Percentiles rank a stretch among this genome's conserved stretches.
phyloP scores from a whole-genome alignment of 2,797 vertebrate species.

The Sebastes kiyomatsui region DNA sequence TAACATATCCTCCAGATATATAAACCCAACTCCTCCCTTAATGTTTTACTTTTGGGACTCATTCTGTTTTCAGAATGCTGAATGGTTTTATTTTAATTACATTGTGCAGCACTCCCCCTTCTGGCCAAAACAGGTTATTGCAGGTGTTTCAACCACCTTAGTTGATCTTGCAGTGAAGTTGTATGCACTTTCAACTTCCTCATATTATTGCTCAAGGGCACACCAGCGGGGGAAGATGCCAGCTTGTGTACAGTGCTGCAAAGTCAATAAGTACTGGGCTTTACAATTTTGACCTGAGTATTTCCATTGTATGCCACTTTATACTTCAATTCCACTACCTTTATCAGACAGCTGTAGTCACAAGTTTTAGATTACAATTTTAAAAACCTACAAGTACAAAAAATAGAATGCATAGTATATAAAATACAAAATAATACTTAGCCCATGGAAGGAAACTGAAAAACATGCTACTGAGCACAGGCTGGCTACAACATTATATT shows the following conservation, averaged over 20 bases:
- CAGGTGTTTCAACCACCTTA: neutral
- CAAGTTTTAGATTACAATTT: neutral
- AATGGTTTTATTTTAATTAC: neutral
- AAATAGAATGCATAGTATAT: neutral
- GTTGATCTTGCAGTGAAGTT: neutral
- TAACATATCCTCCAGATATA: conserved; percentile 2
- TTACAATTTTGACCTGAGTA: neutral
- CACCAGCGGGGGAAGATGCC: neutral
- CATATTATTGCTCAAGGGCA: neutral
- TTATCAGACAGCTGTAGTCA: neutral
- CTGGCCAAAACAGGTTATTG: conserved; percentile 17
- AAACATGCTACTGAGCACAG: neutral
- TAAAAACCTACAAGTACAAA: neutral
- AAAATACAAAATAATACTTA: neutral
- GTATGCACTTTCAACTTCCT: neutral
- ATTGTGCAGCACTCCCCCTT: neutral
- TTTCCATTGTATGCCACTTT: neutral
- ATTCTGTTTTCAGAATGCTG: neutral
- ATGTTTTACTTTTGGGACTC: neutral
- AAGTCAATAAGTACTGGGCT: neutral
- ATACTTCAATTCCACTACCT: neutral
- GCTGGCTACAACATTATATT: no score
- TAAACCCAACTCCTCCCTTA: neutral
- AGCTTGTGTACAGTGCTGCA: neutral
- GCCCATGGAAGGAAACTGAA: neutral